phyloP scores from a whole-genome alignment of 1,140 invertebrate genomes.

The Chironomus striatipennis region DNA sequence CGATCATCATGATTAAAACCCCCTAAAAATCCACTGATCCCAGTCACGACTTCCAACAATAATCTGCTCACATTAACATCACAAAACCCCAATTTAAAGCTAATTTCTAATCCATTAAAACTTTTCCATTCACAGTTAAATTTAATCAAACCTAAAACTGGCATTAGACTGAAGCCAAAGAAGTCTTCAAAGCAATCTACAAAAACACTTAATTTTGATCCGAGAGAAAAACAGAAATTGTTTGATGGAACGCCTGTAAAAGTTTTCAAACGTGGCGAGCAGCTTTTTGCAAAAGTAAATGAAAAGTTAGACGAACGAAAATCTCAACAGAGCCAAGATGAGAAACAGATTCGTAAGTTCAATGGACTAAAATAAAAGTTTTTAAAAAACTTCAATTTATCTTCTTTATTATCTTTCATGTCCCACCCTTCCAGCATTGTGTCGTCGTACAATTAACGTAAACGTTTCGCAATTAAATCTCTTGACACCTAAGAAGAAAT shows the following conservation, averaged over 20 bases:
- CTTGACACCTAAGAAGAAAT: not conserved
- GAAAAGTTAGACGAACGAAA: not conserved
- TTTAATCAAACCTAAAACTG: not conserved
- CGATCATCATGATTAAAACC: too few relatives aligned
- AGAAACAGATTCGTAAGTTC: too few relatives aligned
- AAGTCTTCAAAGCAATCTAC: not conserved
- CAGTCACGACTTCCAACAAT: too few relatives aligned
- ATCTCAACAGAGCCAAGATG: too few relatives aligned
- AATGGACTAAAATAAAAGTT: too few relatives aligned
- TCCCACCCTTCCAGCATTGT: not conserved
- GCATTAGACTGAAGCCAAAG: not conserved
- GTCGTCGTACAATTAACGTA: constrained; percentile 5
- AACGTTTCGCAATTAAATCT: not conserved
- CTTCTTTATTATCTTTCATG: not conserved
- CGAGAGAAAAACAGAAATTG: not conserved
- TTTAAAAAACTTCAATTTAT: not conserved
- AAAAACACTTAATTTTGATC: not conserved
- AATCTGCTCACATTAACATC: not conserved
- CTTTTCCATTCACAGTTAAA: not conserved
- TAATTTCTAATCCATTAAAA: not conserved
- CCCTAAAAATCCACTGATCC: too few relatives aligned
- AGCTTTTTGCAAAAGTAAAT: not conserved
- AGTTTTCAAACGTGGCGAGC: constrained; percentile 1
- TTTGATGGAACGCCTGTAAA: not conserved
- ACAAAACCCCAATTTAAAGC: not conserved